Base-by-base conservation (phyloP, 2,888 invertebrate species). In the Leptinotarsa tumamoca region DNA sequence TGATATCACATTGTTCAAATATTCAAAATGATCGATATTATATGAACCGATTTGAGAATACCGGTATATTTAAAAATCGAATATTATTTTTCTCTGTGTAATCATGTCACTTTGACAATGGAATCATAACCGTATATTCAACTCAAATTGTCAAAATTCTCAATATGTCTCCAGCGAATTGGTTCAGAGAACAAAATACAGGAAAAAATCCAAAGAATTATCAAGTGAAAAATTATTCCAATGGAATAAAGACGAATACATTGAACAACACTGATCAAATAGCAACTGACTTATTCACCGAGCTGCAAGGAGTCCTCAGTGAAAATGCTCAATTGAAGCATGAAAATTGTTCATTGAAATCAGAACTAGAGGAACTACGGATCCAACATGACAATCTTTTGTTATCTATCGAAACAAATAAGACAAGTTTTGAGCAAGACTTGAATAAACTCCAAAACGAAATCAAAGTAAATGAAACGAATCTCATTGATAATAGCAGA, bases 401-500 rank as follows among this genome's bases (percentile, higher is more conserved):
- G 14, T 54, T 69, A 15, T 69, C 73, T 33, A 54, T 79, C 14
- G 49, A 74, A 23, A 18, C 66, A 4, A 78, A 77, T 43, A 76
- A 72, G 33, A 51, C 23, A 4, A 75, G 67, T 27, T 80, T 79
- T 23, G 80, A 77, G 18, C 23, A 77, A 18, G 78, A 79, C 15
- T 76, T 80, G 23, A 75, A 69, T 66, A 77, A 78, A 72, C 67
- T 81, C 43, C 78, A 78, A 58, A 71, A 74, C 2, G 74, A 78
- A 50, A 76, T 81, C 13, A 72, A 68, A 54, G 27, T 58, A 4
- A 78, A 76, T 49, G 77, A 81, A 63, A 74, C 17, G 4, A 69
- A 78, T 7, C 68, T 80, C 33, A 56, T 80, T 18, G 77, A 78
- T 4, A 79, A 76, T n/a, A 79, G 71, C 18, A 80, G 76, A 51